A percentile compares a stretch with the other conserved stretches of the same genome.
Evolutionary conservation across 2,888 invertebrate species (phyloP).

Genomic region (Eristalinus aeneus): DNA sequence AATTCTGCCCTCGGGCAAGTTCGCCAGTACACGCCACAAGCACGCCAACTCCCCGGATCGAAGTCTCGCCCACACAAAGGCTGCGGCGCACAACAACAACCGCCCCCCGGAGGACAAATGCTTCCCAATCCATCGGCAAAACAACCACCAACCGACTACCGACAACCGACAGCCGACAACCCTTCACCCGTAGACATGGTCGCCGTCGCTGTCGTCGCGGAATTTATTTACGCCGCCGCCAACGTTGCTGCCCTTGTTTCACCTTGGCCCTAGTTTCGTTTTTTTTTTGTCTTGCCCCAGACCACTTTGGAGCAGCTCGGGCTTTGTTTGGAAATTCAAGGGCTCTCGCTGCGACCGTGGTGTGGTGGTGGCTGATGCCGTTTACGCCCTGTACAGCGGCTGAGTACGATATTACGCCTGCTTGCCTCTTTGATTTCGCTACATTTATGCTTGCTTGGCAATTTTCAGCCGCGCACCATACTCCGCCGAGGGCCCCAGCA

Average conservation of each 20-base stretch:
- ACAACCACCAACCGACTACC: background rate
- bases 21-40: background rate
- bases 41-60: background rate
- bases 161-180: slow-evolving; percentile 2
- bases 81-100: background rate
- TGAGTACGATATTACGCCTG: slow-evolving; percentile 43
- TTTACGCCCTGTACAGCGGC: slow-evolving; percentile 37
- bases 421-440: slow-evolving; percentile 37
- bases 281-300: background rate
- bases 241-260: slow-evolving; percentile 61
- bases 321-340: slow-evolving; percentile 16
- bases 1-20: slow-evolving; percentile 35
- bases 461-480: slow-evolving; percentile 4
- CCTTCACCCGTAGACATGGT: slow-evolving; percentile 57
- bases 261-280: slow-evolving; percentile 63
- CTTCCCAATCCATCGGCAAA: background rate
- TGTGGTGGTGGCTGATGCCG: background rate
- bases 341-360: background rate
- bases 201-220: slow-evolving; percentile 33
- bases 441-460: slow-evolving; percentile 35
- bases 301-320: background rate
- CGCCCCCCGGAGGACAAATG: slow-evolving; percentile 19
- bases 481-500: background rate
- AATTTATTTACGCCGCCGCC: slow-evolving; percentile 57
- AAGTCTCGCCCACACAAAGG: background rate